A percentile compares a stretch with the other conserved stretches of the same genome.
Evolutionary conservation across 2,113 vertebrate genomes (phyloP).

Genomic region (Brachyistius frenatus): DNA sequence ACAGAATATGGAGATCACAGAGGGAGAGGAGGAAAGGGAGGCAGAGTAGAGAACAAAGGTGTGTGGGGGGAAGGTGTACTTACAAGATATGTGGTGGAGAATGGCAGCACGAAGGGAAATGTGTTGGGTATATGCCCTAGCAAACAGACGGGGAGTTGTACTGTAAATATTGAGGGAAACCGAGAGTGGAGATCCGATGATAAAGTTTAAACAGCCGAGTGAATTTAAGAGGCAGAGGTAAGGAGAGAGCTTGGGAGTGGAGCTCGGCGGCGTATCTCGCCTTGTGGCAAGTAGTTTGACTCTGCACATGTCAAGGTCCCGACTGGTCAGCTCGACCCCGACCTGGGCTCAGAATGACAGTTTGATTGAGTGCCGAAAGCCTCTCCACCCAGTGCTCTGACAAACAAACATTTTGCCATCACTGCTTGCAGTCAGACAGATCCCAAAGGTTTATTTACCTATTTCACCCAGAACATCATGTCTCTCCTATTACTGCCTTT

Average conservation of each 20-base stretch:
- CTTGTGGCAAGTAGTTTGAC: slow-evolving; percentile 30
- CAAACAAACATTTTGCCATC: slow-evolving; percentile 40
- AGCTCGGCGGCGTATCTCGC: background rate
- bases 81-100: slow-evolving; percentile 23
- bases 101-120: background rate
- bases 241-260: background rate
- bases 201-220: slow-evolving; percentile 6
- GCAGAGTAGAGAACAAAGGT: slow-evolving; percentile 31
- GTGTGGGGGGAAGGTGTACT: slow-evolving; percentile 25
- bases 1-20: slow-evolving; percentile 56
- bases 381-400: slow-evolving; percentile 30
- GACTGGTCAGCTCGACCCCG: background rate
- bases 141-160: background rate
- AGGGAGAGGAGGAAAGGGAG: background rate
- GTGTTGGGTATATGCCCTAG: slow-evolving; percentile 7
- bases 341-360: slow-evolving; percentile 55
- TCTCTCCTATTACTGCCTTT: background rate
- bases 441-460: slow-evolving; percentile 19
- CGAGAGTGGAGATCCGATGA: slow-evolving; percentile 19
- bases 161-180: slow-evolving; percentile 13
- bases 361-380: slow-evolving; percentile 63
- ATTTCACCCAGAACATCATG: background rate
- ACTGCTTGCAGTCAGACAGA: slow-evolving; percentile 6
- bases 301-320: slow-evolving; percentile 32
- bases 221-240: slow-evolving; percentile 13